A percentile compares a stretch with the other conserved stretches of the same genome.
phyloP scores from a whole-genome alignment of 2,113 vertebrate genomes.

The Paramisgurnus dabryanus region DNA sequence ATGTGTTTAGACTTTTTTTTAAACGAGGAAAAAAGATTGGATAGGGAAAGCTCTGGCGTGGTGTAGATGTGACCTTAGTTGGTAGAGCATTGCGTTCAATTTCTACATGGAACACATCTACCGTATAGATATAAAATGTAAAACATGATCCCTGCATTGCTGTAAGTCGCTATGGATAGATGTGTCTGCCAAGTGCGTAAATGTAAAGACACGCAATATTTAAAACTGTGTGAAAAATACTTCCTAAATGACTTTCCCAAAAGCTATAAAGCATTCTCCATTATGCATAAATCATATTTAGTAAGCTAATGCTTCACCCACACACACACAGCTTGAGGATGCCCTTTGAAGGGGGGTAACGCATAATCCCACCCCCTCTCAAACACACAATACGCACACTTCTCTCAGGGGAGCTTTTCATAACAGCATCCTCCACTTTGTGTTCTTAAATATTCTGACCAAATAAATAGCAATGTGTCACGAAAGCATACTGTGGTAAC shows the following conservation, averaged over 20 bases:
- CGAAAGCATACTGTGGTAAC: background rate
- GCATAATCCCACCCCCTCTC: background rate
- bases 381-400: background rate
- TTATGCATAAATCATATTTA: constrained; percentile 27
- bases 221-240: background rate
- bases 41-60: too few species aligned
- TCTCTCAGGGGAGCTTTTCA: background rate
- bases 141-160: too few species aligned
- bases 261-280: background rate
- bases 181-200: too few species aligned
- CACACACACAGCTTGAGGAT: constrained; percentile 29
- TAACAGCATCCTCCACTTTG: background rate
- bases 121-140: too few species aligned
- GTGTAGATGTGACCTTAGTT: too few species aligned
- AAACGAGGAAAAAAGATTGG: too few species aligned
- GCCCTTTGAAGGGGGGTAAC: constrained; percentile 20
- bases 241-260: background rate
- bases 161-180: too few species aligned
- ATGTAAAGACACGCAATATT: background rate
- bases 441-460: background rate
- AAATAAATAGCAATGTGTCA: background rate
- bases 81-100: too few species aligned
- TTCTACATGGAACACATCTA: too few species aligned
- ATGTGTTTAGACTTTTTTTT: too few species aligned
- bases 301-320: constrained; percentile 25